phyloP scores from a whole-genome alignment of 1,140 invertebrate species.

The Temnothorax nylanderi region DNA sequence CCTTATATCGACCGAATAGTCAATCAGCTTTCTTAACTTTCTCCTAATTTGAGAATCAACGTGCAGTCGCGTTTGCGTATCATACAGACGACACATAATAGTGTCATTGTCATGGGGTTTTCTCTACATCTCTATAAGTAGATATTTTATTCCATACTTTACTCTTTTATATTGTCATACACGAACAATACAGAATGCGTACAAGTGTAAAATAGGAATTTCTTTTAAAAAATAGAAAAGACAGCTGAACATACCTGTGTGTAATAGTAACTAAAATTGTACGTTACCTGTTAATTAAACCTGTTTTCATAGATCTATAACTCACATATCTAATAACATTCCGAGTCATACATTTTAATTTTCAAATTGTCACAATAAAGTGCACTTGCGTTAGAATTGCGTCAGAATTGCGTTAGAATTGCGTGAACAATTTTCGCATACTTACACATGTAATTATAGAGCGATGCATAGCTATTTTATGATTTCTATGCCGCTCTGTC shows the following conservation, averaged over 20 bases:
- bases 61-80: conserved; percentile 34
- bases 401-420: neutral
- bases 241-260: neutral
- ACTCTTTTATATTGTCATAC: neutral
- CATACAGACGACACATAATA: neutral
- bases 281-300: neutral
- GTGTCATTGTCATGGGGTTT: neutral
- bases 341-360: neutral
- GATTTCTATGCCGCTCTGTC: conserved; percentile 31
- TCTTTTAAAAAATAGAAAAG: neutral
- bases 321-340: neutral
- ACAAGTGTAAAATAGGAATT: neutral
- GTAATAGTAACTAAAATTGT: neutral
- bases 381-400: neutral
- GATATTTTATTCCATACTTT: neutral
- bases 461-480: conserved; percentile 9
- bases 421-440: conserved; percentile 19
- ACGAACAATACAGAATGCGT: neutral
- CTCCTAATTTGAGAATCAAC: conserved; percentile 73
- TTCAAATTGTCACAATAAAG: conserved; percentile 20
- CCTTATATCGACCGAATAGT: conserved; percentile 67
- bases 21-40: conserved; percentile 74
- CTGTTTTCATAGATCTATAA: neutral
- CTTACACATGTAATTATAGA: conserved; percentile 20
- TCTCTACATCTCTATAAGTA: neutral